These are phyloP conservation scores for Burhinus bistriatus DNA, from an alignment of 2,113 vertebrate genomes.

Conservation along the genomic window DNA sequence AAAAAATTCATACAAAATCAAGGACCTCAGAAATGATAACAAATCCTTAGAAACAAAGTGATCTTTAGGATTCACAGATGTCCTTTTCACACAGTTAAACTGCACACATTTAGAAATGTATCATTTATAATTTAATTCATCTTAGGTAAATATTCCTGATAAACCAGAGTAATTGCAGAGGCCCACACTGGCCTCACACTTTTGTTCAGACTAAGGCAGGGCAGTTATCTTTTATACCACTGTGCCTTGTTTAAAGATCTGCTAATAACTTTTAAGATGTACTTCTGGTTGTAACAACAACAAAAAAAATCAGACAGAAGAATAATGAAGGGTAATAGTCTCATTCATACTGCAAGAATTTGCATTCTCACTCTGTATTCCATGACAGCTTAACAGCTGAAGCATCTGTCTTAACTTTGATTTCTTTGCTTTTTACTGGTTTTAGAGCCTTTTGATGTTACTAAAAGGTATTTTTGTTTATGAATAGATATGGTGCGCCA, in stretches of 20 bases:
- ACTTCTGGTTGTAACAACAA: background rate
- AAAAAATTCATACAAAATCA: background rate
- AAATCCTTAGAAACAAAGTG: background rate
- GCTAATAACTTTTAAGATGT: background rate
- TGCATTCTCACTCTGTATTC: background rate
- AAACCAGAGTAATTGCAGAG: background rate
- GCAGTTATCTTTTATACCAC: background rate
- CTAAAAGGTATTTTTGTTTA: background rate
- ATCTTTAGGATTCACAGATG: background rate
- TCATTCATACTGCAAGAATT: background rate
- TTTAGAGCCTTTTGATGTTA: background rate
- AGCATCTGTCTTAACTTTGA: background rate
- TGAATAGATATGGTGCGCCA: constrained; percentile 66
- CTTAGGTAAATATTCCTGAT: background rate
- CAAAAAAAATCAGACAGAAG: background rate
- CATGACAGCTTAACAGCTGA: background rate
- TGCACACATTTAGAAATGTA: background rate
- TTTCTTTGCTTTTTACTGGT: constrained; percentile 3
- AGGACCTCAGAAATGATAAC: background rate
- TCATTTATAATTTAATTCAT: background rate
- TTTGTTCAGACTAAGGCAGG: background rate
- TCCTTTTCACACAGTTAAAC: background rate
- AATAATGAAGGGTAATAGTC: background rate
- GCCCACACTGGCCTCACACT: background rate
- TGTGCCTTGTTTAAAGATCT: background rate